Base-by-base conservation (phyloP, 2,797 vertebrate species). In the Pseudotriccus pelzelni region DNA sequence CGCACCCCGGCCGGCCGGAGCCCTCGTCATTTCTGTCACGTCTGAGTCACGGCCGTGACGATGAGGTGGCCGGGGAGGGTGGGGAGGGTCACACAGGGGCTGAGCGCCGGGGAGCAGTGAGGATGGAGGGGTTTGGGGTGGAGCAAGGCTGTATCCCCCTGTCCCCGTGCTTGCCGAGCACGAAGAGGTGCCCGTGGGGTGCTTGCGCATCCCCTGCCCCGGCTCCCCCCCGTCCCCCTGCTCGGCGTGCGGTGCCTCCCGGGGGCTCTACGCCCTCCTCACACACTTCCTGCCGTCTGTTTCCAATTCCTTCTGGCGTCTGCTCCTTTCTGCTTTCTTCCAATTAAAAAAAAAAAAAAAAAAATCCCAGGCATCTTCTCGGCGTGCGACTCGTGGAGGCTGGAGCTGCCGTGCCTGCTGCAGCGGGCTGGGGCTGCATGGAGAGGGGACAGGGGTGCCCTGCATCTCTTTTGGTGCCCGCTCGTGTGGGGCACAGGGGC, bases 301-400 rank as follows among this genome's bases (percentile, higher is more conserved):
- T 96, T 97, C 94, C 94, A 97, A 94, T 96, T 96, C 90, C 85
- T 96, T 75, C 93, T 84, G 90, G 92, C 92, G 75, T 83, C 91
- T 81, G 92, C 87, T 90, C 86, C 93, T 94, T 92, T 59, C 91
- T 7, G 73, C 93, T 94, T 89, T 87, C 84, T 92, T 88, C 85
- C 94, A 92, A 94, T 93, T 87, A 89, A 22, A 83, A 91, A 93
- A 68, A 70, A 28, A 93, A 68, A 70, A 28, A 46, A 74, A 69
- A 70, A 92, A 76, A 81, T 92, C 94, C 86, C 88, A 96, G 90
- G 93, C 90, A 93, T 96, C 93, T 77, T 72, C 77, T 89, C 36
- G 3, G 72, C 19, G 6, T 2, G 43, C 19, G 1, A 88, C 80
- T 94, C 49, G 27, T 28, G 6, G 81, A 37, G 76, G 56, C 85